Percentiles rank a stretch among this genome's conserved stretches.
Evolutionary conservation across 2,888 invertebrate genomes (phyloP).

Genomic region (Rotaria macrura): DNA sequence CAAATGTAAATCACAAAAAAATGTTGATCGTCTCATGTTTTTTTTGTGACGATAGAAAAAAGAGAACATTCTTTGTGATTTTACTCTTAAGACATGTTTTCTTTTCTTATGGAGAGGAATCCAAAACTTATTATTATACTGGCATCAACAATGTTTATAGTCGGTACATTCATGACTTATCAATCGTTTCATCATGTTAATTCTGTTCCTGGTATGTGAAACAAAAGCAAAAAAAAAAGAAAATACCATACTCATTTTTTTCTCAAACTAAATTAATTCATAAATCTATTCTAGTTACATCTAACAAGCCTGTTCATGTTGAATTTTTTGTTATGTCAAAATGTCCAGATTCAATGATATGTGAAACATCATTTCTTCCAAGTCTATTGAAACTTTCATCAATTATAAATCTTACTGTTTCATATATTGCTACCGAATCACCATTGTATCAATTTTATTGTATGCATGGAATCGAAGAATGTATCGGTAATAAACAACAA

Average conservation of each 20-base stretch:
- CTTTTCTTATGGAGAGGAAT: too few relatives aligned
- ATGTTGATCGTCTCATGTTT: too few relatives aligned
- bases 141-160: neutral
- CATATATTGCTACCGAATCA: neutral
- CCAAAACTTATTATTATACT: too few relatives aligned
- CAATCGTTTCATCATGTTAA: neutral
- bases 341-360: neutral
- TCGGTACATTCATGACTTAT: neutral
- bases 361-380: neutral
- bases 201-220: neutral
- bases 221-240: neutral
- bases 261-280: too few relatives aligned
- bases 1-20: too few relatives aligned
- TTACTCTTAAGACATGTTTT: too few relatives aligned
- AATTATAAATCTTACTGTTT: neutral
- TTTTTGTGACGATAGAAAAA: too few relatives aligned
- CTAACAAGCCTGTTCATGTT: neutral
- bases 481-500: neutral
- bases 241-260: too few relatives aligned
- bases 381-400: neutral
- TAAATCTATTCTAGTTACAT: neutral
- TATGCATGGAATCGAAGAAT: neutral
- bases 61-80: too few relatives aligned
- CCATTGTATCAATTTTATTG: neutral
- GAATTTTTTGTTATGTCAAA: slow-evolving; percentile 10